phyloP scores from a whole-genome alignment of 2,888 invertebrate species.

The Abrostola tripartita region DNA sequence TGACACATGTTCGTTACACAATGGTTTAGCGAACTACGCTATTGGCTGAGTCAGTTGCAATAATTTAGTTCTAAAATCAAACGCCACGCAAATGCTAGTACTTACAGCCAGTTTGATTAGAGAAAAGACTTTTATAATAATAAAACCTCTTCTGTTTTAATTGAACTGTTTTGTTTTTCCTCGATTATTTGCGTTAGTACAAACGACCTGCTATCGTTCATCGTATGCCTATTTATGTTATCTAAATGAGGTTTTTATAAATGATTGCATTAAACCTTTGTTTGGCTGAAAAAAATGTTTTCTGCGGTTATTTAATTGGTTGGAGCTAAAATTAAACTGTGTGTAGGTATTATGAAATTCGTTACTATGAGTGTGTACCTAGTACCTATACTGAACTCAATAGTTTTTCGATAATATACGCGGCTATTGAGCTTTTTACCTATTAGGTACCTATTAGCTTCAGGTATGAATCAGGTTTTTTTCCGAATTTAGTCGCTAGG shows the following conservation, averaged over 20 bases:
- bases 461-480: too few relatives aligned
- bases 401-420: conserved; percentile 2
- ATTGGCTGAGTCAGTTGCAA: conserved; percentile 8
- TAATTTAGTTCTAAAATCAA: too few relatives aligned
- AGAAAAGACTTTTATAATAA: conserved; percentile 7
- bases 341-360: not conserved
- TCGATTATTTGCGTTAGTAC: conserved; percentile 20
- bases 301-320: not conserved
- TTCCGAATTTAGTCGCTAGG: too few relatives aligned
- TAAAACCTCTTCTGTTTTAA: not conserved
- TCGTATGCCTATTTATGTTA: conserved; percentile 16
- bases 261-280: conserved; percentile 45
- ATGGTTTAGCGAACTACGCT: conserved; percentile 41
- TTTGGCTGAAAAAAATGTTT: conserved; percentile 1
- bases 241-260: conserved; percentile 23
- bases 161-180: conserved; percentile 13
- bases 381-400: not conserved
- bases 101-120: not conserved
- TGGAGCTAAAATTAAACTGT: not conserved
- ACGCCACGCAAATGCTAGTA: not conserved
- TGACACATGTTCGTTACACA: conserved; percentile 68
- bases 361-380: not conserved
- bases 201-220: conserved; percentile 27
- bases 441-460: not conserved
- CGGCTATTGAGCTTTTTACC: conserved; percentile 2